Base-by-base conservation (phyloP, 1,140 invertebrate species). In the Drosophila malerkotliana region DNA sequence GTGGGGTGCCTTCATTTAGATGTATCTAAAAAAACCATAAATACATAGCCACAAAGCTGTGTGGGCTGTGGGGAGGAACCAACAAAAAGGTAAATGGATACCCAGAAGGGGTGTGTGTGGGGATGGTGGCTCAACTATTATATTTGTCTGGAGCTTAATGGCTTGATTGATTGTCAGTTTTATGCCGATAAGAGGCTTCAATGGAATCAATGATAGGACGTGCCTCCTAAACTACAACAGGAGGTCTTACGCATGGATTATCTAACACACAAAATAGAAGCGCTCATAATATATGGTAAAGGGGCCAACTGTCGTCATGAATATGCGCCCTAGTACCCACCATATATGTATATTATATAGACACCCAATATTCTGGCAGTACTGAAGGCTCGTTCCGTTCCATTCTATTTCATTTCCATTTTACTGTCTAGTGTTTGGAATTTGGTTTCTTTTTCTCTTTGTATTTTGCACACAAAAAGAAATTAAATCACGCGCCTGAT, bases 401-500 rank as follows among this genome's bases (percentile, higher is more conserved):
- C 68, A 66, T 77, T 60, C 26, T 39, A 55, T 59, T 63, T 77
- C 10, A 47, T 59, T 68, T 68, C 52, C 51, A 76, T 67, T 59
- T 77, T 71, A 39, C 49, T 24, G 44, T 24, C 18, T 47, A 18
- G 18, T 58, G 45, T 39, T 39, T 14, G 54, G 37, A 56, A 14
- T 28, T 39, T 18, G 37, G 7, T 47, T 15, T 24, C 15, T 39
- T 53, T 54, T 32, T 28, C 12, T 12, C 34, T n/a, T n/a, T 10
- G 24, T 9, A 3, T 24, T 68, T 54, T 55, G 30, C 9, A 41
- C 30, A 26, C 5, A 28, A 69, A 56, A 63, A 72, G 57, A 75
- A 81, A 79, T 80, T 81, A 58, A 67, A 71, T 72, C 77, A 75
- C 67, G 78, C 66, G 78, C 67, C 61, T 41, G 56, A 45, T 64